A percentile compares a stretch with the other conserved stretches of the same genome.
phyloP scores from a whole-genome alignment of 2,888 invertebrate genomes.

The Sarcophaga carnaria region DNA sequence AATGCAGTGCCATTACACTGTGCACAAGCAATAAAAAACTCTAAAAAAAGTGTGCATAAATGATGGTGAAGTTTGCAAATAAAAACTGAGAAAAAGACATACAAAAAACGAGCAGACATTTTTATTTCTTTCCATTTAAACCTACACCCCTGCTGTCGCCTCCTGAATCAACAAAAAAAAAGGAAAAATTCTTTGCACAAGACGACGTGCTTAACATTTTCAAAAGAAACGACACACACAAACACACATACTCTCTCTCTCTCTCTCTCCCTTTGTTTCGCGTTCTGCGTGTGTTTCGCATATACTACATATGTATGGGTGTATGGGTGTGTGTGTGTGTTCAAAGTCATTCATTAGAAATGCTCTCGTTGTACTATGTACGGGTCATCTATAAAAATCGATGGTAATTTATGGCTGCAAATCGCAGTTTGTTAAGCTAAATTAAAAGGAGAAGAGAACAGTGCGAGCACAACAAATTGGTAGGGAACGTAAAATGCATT shows the following conservation, averaged over 20 bases:
- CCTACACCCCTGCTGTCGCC: not conserved
- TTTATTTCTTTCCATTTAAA: not conserved
- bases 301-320: too few relatives aligned
- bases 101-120: not conserved
- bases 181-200: constrained; percentile 37
- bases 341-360: not conserved
- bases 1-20: constrained; percentile 18
- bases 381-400: constrained; percentile 43
- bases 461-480: not conserved
- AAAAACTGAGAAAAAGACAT: not conserved
- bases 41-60: not conserved
- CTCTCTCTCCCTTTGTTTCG: too few relatives aligned
- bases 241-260: too few relatives aligned
- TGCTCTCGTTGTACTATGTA: constrained; percentile 5
- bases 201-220: constrained; percentile 43
- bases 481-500: constrained; percentile 12
- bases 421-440: constrained; percentile 43
- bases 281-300: too few relatives aligned
- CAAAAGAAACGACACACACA: not conserved
- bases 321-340: too few relatives aligned
- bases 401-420: constrained; percentile 62
- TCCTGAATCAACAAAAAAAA: not conserved
- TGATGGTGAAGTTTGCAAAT: constrained; percentile 21
- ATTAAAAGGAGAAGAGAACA: not conserved
- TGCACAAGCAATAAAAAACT: constrained; percentile 16